Conservation (phyloP, 2,888 invertebrate genomes). For the Nebria brevicollis region DNA sequence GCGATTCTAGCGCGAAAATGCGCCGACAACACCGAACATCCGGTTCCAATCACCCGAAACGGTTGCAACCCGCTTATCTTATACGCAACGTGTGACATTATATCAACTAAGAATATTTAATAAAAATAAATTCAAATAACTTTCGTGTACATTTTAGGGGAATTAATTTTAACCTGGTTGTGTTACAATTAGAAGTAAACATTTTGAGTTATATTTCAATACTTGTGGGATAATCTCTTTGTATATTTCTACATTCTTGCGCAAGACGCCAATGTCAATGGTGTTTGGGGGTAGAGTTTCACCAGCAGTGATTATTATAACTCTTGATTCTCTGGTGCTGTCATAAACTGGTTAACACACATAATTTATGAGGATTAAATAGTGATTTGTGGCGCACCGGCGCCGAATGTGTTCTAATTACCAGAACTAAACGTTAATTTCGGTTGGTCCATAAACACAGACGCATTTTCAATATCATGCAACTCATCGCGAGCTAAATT, state of each 20-base stretch:
- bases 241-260: conserved; percentile 67
- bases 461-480: conserved; percentile 71
- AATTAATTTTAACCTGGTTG: conserved; percentile 60
- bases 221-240: conserved; percentile 69
- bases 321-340: conserved; percentile 65
- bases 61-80: conserved; percentile 71
- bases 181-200: conserved; percentile 68
- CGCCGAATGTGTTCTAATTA: conserved; percentile 52
- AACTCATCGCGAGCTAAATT: conserved; percentile 72
- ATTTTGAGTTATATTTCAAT: conserved; percentile 69
- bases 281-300: conserved; percentile 65
- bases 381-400: too few species aligned
- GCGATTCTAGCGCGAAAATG: conserved; percentile 70
- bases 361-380: too few species aligned
- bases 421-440: conserved; percentile 68
- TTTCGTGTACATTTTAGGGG: too few species aligned
- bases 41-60: conserved; percentile 70
- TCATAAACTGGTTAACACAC: conserved; percentile 63
- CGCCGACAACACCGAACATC: conserved; percentile 72
- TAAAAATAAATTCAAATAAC: conserved; percentile 32
- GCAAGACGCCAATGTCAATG: conserved; percentile 65
- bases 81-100: conserved; percentile 73
- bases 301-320: conserved; percentile 72
- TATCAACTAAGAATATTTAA: conserved; percentile 64
- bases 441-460: conserved; percentile 67